Conservation (phyloP, 2,888 invertebrate species). For the Drosophila mercatorum region DNA sequence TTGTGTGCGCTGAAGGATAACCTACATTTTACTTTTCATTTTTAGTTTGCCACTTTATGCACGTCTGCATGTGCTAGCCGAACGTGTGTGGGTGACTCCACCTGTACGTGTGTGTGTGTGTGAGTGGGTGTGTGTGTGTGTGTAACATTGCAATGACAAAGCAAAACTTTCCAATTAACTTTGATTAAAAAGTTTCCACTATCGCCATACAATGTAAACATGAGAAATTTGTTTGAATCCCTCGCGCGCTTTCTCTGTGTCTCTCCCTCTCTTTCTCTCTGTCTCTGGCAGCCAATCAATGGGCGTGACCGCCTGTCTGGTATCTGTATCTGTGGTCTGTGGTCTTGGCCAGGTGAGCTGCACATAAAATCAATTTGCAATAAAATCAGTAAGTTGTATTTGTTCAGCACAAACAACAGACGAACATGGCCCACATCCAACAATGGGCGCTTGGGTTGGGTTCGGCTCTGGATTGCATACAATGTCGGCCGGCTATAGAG, state of each 20-base stretch:
- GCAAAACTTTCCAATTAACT: constrained; percentile 81
- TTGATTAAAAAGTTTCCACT: constrained; percentile 79
- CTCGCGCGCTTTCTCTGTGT: neutral
- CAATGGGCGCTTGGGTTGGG: neutral
- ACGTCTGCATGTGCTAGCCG: constrained; percentile 37
- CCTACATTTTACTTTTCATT: constrained; percentile 78
- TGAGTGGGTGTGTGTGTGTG: constrained; percentile 37
- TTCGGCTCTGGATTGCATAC: neutral
- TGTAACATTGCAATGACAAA: constrained; percentile 73
- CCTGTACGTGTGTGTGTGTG: neutral
- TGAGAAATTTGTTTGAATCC: constrained; percentile 79
- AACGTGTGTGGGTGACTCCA: constrained; percentile 10
- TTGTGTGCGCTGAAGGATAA: constrained; percentile 79
- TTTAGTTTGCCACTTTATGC: constrained; percentile 73
- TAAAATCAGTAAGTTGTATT: constrained; percentile 79
- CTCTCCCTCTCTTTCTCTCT: neutral
- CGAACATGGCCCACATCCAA: constrained; percentile 19
- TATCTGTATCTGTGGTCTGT: constrained; percentile 43
- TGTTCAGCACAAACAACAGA: constrained; percentile 70
- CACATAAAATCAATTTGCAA: constrained; percentile 80
- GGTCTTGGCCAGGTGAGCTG: constrained; percentile 55
- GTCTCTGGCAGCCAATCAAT: constrained; percentile 41
- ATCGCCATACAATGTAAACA: constrained; percentile 79
- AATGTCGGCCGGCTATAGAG: neutral
- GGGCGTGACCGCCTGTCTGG: constrained; percentile 48